Base-by-base conservation (phyloP, 2,113 vertebrate species). In the Cynocephalus volans region DNA sequence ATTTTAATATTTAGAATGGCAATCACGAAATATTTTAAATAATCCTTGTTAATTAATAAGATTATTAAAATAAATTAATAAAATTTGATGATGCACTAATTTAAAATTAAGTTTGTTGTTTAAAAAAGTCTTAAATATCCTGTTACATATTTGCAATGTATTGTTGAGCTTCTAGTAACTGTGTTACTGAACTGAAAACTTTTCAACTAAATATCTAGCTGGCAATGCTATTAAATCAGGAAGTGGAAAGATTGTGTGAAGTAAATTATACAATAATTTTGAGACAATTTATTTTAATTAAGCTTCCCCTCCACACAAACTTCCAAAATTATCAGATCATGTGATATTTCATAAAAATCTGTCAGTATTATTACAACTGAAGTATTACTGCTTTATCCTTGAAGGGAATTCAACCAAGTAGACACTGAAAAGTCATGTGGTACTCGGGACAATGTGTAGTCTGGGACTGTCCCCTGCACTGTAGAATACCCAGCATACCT, bases 121-220 rank as follows among this genome's bases (percentile, higher is more conserved):
- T 54, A 60, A 45, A 76, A 21, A 45, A 73, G 14, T 48, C 58
- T 77, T 54, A 90, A 64, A 54, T 85, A 90, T 31, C 45, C 41
- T 92, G n/a, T n/a, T 73, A 67, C 9, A 31, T 81, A 95, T 36
- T 48, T 79, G 52, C 41, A 76, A 28, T 65, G 18, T 90, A 26
- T 94, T 36, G 45, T 24, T 58, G 52, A 89, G 19, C 64, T 85
- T 89, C 60, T 15, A 76, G 28, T 81, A 90, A 90, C n/a, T 56
- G 26, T 11, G 79, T 5, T 96, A 70, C 62, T 83, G 36, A 94
- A 90, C 6, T 82, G n/a, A 95, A 88, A 96, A 87, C 15, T 79
- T 79, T 82, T 54, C 41, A 58, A 77, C 52, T 62, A 87, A 54
- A 48, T 58, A 88, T 48, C 8, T 52, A 80, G 72, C 69, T 85